phyloP scores from a whole-genome alignment of 2,888 invertebrate genomes.

The Erebia epiphron region DNA sequence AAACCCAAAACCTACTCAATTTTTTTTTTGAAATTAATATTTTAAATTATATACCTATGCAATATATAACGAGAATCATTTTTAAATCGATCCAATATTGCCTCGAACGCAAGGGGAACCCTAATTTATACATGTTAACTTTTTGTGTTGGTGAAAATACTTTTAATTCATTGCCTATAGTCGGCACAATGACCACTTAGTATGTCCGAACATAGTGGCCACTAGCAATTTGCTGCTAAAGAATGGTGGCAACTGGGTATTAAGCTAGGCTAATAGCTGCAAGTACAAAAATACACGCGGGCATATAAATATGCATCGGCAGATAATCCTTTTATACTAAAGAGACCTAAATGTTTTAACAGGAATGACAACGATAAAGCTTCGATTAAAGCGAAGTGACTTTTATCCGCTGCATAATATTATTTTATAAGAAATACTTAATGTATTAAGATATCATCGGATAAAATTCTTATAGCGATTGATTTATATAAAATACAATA shows the following conservation, averaged over 20 bases:
- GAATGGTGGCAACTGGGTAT: constrained; percentile 32
- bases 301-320: constrained; percentile 29
- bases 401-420: constrained; percentile 51
- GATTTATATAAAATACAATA: constrained; percentile 57
- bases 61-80: background rate
- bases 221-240: constrained; percentile 39
- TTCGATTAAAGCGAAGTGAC: constrained; percentile 54
- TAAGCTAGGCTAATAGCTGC: constrained; percentile 34
- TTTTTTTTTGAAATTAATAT: background rate
- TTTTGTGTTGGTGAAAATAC: constrained; percentile 38
- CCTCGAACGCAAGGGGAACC: constrained; percentile 1
- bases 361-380: constrained; percentile 45
- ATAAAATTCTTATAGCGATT: constrained; percentile 59
- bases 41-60: background rate
- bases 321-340: constrained; percentile 29
- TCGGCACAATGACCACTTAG: constrained; percentile 39
- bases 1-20: background rate
- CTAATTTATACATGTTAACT: constrained; percentile 17
- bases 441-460: constrained; percentile 54
- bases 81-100: constrained; percentile 1
- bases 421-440: constrained; percentile 55
- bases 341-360: constrained; percentile 25
- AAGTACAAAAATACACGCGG: constrained; percentile 29
- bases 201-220: constrained; percentile 32
- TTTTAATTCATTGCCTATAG: constrained; percentile 41